Base-by-base conservation (phyloP, 2,888 invertebrate genomes). In the Bruchidius siliquastri region DNA sequence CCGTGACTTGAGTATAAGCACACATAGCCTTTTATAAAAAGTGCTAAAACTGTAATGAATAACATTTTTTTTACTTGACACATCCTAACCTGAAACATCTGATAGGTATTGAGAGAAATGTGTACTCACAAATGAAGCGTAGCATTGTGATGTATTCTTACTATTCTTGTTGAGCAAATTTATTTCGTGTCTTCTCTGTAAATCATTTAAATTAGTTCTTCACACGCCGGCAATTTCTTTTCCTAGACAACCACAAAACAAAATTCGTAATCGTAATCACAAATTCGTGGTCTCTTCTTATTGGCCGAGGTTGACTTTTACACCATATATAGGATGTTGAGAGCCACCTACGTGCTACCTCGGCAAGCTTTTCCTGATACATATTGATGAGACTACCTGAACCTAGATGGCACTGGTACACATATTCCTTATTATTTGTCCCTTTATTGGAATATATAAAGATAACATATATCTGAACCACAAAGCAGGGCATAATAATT, bases 1-100 rank as follows among this genome's bases (percentile, higher is more conserved):
- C 94, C 92, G 22, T 88, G 88, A 0, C 92, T 88, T 18, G 92
- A 90, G 82, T 94, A 94, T 71, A 94, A 86, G 70, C 88, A 89
- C 74, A 84, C 84, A 21, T 85, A 85, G 75, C 83, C 81, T 68
- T 83, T 79, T 75, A 84, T 72, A 32, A 87, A 79, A 49, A 83
- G 74, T 71, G 79, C 75, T 26, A 83, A 76, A 78, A 80, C 83
- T 82, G 73, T 0, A 79, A 80, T 72, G 71, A 73, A 75, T 72
- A 68, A 68, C 18, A 49, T 49, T 18, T 13, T 49, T 30, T 49
- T 49, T 18, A 49, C 10, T 49, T 49, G 18, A 49, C 18, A 49
- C 10, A 49, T 49, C 18, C 18, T 49, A 49, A 49, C 49, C 49
- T 49, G 49, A 13, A 49, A 49, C 49, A 26, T 26, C 26, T 49